Evolutionary conservation across 1,140 invertebrate genomes (phyloP), one percentile per base, ranked within the genome.

Genomic region (Lasioglossum albipes): DNA sequence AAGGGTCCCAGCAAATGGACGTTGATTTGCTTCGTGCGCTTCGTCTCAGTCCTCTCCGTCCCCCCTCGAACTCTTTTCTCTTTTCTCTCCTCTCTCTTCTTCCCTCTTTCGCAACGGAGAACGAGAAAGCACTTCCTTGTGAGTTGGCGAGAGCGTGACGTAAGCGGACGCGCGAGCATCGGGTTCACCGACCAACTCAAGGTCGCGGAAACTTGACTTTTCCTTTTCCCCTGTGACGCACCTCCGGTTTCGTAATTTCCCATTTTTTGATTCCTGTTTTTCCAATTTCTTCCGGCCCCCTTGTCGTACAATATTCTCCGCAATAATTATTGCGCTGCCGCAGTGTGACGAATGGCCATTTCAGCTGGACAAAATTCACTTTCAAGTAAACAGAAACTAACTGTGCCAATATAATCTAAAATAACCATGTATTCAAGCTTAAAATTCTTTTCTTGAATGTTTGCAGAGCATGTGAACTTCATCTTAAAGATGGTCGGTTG

Each of bases 151-250:
- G 45, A 74, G 54, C 69, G 77, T 68, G 62, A 76, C 75, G 69
- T 69, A 59, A 67, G 73, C 75, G 59, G 54, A 68, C 65, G 52
- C 65, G 57, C 52, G 70, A 69, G 41, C 62, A 74, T 79, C 52
- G 71, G 62, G 77, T 79, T 79, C 77, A 79, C 69, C 70, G 77
- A 79, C 77, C 77, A 73, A 74, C 61, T 57, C 77, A 79, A 79
- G 77, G 77, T 79, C 77, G 70, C 59, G 77, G 36, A 79, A 79
- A 73, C 49, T 7, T n/a, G 3, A 27, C 36, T 73, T 79, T 79
- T 73, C 69, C 41, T 79, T 27, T 61, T 64, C 31, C 52, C 45
- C 41, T 65, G 4, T 36, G 27, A 22, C 31, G 20, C 12, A 4
- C 12, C 10, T 22, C 18, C 5, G 36, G 13, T 69, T 64, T 64